Conservation (phyloP, 2,113 vertebrate genomes). For the Piaya cayana region DNA sequence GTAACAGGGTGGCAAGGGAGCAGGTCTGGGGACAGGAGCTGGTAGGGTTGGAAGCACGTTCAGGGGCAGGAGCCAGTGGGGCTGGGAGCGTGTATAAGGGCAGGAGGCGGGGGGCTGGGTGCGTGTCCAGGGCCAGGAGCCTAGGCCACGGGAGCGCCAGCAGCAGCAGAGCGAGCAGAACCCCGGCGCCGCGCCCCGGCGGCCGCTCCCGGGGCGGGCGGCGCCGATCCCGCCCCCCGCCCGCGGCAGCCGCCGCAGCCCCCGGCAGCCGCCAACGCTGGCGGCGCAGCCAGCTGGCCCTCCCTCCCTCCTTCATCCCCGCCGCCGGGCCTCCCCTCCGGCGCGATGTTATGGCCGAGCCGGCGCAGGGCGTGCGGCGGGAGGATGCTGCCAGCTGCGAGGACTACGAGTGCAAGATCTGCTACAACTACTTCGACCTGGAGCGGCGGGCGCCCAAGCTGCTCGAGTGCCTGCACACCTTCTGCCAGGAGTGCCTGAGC, state of each 20-base stretch:
- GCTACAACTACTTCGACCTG: constrained; percentile 93
- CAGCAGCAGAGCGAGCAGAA: too few species aligned
- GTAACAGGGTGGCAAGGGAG: too few species aligned
- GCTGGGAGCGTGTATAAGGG: too few species aligned
- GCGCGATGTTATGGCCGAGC: constrained; percentile 15
- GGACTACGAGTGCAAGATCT: constrained; percentile 95
- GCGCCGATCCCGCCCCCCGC: neutral
- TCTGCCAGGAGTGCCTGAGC: constrained; percentile 92
- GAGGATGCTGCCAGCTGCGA: constrained; percentile 72
- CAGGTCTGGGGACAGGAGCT: too few species aligned
- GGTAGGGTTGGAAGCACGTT: too few species aligned
- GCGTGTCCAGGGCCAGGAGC: too few species aligned
- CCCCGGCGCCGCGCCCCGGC: neutral
- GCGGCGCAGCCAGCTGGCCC: neutral
- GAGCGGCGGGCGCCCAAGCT: constrained; percentile 90
- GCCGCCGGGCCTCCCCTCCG: neutral
- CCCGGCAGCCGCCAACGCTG: neutral
- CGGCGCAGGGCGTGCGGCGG: neutral
- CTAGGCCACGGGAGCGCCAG: too few species aligned
- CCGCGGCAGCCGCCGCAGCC: neutral
- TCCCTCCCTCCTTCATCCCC: neutral
- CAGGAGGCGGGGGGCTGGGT: too few species aligned
- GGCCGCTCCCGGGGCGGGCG: neutral
- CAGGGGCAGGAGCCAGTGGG: too few species aligned
- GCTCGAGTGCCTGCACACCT: constrained; percentile 93